These are phyloP conservation scores for Eurystomus glaucurus DNA, from an alignment of 2,797 vertebrate genomes.

Conservation along the genomic window DNA sequence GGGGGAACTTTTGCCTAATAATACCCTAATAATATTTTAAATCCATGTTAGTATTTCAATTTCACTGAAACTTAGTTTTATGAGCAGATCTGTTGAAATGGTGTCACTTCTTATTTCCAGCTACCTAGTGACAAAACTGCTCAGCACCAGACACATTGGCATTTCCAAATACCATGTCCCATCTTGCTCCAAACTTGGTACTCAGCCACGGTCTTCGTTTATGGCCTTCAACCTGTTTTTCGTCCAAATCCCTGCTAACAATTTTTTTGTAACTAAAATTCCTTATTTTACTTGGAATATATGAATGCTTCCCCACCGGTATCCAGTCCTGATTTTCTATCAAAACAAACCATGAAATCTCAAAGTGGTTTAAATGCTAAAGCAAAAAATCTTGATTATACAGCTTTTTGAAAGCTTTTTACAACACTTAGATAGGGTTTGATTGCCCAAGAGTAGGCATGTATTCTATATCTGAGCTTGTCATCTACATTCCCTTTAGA, in stretches of 20 bases:
- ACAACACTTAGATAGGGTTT: not conserved
- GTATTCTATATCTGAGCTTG: not conserved
- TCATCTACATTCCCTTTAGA: not conserved
- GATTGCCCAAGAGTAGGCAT: not conserved
- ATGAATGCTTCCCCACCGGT: not conserved
- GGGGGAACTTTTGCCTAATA: not conserved
- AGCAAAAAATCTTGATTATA: not conserved
- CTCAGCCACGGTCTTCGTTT: not conserved
- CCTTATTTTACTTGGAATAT: not conserved
- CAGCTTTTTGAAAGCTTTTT: not conserved
- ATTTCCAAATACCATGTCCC: rapidly evolving
- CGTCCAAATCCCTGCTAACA: not conserved
- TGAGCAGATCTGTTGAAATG: not conserved
- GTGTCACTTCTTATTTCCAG: not conserved
- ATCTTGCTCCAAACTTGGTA: not conserved
- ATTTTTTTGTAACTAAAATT: not conserved
- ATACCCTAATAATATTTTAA: not conserved
- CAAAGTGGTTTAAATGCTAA: not conserved
- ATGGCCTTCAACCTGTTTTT: not conserved
- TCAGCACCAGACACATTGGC: not conserved
- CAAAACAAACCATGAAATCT: not conserved
- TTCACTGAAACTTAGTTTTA: not conserved
- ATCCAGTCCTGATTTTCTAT: not conserved
- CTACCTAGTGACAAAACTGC: not conserved
- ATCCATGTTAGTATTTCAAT: not conserved